These are phyloP conservation scores for Paramormyrops hopkinsi DNA, from an alignment of 2,797 vertebrate species.

Conservation along the genomic window DNA sequence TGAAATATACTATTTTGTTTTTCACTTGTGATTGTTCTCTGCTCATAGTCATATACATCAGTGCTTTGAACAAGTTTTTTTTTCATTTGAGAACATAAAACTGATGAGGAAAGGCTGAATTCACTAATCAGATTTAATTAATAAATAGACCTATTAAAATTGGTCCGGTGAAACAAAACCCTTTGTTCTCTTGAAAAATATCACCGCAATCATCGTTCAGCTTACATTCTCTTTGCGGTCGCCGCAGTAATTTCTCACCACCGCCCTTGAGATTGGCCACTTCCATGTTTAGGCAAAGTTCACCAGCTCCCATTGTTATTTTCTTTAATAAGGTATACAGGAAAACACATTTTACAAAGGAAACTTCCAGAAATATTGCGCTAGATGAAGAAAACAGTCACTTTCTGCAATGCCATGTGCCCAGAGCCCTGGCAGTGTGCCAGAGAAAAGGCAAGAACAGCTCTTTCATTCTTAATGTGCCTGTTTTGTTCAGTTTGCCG, in stretches of 20 bases:
- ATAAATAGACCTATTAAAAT: background rate
- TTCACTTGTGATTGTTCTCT: background rate
- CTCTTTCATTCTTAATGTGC: background rate
- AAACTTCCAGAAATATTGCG: background rate
- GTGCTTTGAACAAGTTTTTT: background rate
- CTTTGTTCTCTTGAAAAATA: background rate
- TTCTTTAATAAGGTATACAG: background rate
- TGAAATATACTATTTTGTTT: background rate
- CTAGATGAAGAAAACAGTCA: background rate
- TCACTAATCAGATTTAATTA: conserved; percentile 4
- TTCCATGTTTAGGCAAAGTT: background rate
- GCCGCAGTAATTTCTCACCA: background rate
- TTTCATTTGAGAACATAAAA: background rate
- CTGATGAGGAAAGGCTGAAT: background rate
- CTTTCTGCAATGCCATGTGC: background rate
- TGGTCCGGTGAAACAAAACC: background rate
- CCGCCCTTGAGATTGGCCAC: background rate
- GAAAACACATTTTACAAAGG: background rate
- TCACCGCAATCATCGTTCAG: background rate
- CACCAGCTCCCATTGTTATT: background rate
- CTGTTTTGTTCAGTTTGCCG: background rate
- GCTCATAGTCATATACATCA: background rate
- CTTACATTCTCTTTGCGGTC: background rate
- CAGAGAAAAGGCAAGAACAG: background rate
- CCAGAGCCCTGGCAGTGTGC: background rate